These are phyloP conservation scores for Pangasius krempfi DNA, from an alignment of 2,797 vertebrate species.

Conservation along the genomic window DNA sequence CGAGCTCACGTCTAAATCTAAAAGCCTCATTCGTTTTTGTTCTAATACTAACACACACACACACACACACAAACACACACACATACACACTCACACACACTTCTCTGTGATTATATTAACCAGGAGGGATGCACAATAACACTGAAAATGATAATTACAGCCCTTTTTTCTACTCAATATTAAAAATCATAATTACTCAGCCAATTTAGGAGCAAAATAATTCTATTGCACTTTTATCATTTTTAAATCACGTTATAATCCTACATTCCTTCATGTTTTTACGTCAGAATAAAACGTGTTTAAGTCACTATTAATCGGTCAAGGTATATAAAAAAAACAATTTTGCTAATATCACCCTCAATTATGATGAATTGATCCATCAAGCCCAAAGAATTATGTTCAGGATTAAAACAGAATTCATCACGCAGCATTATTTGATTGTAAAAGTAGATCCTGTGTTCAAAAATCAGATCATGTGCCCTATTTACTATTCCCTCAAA, in stretches of 20 bases:
- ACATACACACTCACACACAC: not conserved
- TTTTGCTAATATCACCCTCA: not conserved
- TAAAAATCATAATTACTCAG: constrained; percentile 7
- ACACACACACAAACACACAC: not conserved
- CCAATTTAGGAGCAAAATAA: not conserved
- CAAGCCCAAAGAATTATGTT: not conserved
- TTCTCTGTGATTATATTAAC: constrained; percentile 31
- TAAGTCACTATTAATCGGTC: not conserved
- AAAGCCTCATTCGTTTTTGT: not conserved
- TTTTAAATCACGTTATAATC: not conserved
- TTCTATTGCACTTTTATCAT: not conserved
- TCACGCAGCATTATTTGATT: not conserved
- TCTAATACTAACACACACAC: constrained; percentile 14
- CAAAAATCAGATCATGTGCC: not conserved
- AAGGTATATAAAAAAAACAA: not conserved
- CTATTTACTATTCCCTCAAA: not conserved
- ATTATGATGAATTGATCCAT: not conserved
- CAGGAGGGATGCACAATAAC: not conserved
- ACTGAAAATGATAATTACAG: not conserved
- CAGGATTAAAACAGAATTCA: not conserved
- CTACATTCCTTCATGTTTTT: not conserved
- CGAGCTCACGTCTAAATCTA: constrained; percentile 10
- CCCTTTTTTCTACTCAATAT: not conserved
- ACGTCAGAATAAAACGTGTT: not conserved
- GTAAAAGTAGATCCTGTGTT: not conserved